Evolutionary conservation across 2,888 invertebrate species (phyloP).

Genomic region (Dryobotodes eremita): DNA sequence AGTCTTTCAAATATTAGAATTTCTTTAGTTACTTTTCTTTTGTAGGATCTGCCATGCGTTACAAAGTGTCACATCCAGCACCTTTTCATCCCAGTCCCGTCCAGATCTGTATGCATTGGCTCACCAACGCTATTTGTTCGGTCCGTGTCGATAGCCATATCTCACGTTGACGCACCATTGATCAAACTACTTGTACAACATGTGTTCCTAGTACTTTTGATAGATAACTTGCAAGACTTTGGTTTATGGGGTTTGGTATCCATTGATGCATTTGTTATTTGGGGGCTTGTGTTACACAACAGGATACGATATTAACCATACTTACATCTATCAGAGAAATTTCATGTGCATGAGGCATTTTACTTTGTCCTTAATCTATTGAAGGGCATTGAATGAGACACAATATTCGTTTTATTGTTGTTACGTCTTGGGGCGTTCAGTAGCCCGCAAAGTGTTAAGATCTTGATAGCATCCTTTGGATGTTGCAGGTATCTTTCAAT

Average conservation of each 20-base stretch:
- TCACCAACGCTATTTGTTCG: slow-evolving; percentile 77
- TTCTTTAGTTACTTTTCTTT: neutral
- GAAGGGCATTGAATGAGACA: no score
- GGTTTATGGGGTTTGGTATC: slow-evolving; percentile 24
- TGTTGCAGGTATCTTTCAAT: neutral
- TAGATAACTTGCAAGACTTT: slow-evolving; percentile 61
- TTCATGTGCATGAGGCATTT: neutral
- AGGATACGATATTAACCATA: neutral
- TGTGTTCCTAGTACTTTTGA: slow-evolving; percentile 74
- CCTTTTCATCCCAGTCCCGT: slow-evolving; percentile 41
- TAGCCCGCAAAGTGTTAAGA: no score
- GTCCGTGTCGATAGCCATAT: slow-evolving; percentile 77
- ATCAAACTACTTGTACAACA: slow-evolving; percentile 75
- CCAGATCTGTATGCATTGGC: slow-evolving; percentile 82
- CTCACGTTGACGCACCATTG: slow-evolving; percentile 79
- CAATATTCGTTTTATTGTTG: no score
- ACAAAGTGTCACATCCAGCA: slow-evolving; percentile 52
- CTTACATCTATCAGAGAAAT: neutral
- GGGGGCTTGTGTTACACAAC: neutral
- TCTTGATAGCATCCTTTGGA: neutral
- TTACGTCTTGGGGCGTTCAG: no score
- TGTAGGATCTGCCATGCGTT: neutral
- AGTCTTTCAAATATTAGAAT: neutral
- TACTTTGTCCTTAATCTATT: neutral
- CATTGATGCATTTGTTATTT: slow-evolving; percentile 12